Evolutionary conservation across 1,140 invertebrate genomes (phyloP), one percentile per base, ranked within the genome.

Genomic region (Orchesella cincta): DNA sequence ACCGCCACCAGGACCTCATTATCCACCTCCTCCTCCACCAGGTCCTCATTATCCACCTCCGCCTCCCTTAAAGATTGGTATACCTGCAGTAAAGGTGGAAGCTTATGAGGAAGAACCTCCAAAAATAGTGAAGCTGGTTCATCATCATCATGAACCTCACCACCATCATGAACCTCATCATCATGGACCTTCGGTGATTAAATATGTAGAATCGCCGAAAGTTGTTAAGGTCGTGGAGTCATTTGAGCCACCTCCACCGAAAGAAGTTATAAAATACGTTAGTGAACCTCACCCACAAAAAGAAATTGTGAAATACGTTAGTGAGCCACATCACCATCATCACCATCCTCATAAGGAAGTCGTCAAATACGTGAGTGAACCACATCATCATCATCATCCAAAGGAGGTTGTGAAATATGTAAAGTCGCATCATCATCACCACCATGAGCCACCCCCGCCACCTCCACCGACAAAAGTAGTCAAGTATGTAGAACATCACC

Each of bases 41-140:
- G 8, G 3, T n/a, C 12, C 23, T 3, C 12, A 8, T 57, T 46
- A 46, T 18, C 62, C 62, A 29, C 62, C 62, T 14, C 62, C 62
- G 1, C 62, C 62, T 12, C 62, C 62, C 12, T 12, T 67, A 67
- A 67, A 67, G 33, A 29, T 67, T 29, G 62, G 62, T 14, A 67
- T 67, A 8, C 62, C 62, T 12, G 62, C 62, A 31, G 62, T 67
- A 5, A 67, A 67, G 33, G 62, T 67, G 8, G 62, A 67, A 67
- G 62, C 62, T 29, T 67, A 67, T 33, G 62, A 3, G 14, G 62
- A 67, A 31, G 62, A 67, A 23, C 62, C 62, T 29, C 62, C 62
- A 33, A 67, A 67, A 31, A 31, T 67, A 12, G 62, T 67, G 2
- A 67, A 31, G 31, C 8, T 67, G 2, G 62, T 67, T 33, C 62